Base-by-base conservation (phyloP, 2,113 vertebrate genomes). In the Chauna torquata region DNA sequence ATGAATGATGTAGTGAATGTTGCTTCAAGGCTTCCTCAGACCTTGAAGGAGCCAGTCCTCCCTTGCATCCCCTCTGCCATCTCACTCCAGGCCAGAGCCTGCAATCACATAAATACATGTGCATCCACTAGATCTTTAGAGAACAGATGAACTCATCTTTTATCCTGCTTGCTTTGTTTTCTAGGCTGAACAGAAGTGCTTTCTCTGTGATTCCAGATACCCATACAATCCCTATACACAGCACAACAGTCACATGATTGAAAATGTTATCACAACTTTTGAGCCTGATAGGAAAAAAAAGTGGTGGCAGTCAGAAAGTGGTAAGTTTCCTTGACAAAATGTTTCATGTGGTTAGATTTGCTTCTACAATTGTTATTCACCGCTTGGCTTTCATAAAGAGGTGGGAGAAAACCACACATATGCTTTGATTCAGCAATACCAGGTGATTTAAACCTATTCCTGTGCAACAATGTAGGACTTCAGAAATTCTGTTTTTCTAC, bases 291-390 rank as follows among this genome's bases (percentile, higher is more conserved):
- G 97, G 91, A 99, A 98, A 95, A 98, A 98, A 77, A 99, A 97
- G 89, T 99, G 99, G 99, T 99, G 99, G 99, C 99, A 99, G 92
- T 99, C 99, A 15, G 98, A 99, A 98, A 99, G 99, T 1, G 99
- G 99, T 99, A 95, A 58, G 81, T 81, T 82, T 70, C 54, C 45
- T 69, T 82, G 16, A 49, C 40, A 66, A 90, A 81, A 58, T 93
- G 25, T 54, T 94, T 30, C n/a, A 62, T n/a, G 22, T 32, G 57
- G 7, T 30, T 42, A 69, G 22, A 49, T 86, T 94, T 57, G 42
- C 61, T 64, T 25, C 23, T 45, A 34, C 36, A 49, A 59, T 15
- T 78, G 12, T 3, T 22, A 66, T 76, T 78, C 27, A 75, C 6
- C 11, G n/a, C 2, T 1, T 86, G 77, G 16, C 11, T 28, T 85